phyloP scores from a whole-genome alignment of 1,140 invertebrate genomes.

The Luehdorfia chinensis region DNA sequence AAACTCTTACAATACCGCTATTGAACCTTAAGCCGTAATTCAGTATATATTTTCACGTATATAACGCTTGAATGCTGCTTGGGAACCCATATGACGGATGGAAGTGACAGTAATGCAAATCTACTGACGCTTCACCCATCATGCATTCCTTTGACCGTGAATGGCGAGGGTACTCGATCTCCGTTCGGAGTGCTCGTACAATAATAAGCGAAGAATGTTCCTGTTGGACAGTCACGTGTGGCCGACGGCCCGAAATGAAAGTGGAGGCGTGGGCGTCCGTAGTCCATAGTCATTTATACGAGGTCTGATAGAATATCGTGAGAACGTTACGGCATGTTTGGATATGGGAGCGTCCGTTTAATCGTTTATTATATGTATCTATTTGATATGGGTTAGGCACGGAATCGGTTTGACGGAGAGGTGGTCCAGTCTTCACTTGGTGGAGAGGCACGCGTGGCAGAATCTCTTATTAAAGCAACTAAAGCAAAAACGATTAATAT shows the following conservation, averaged over 20 bases:
- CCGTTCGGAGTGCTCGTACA: slow-evolving; percentile 31
- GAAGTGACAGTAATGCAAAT: slow-evolving; percentile 54
- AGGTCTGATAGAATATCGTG: slow-evolving; percentile 28
- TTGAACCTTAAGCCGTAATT: no score
- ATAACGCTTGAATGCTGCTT: no score
- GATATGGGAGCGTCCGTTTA: not conserved
- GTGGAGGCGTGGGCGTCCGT: slow-evolving; percentile 64
- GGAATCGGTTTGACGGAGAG: no score
- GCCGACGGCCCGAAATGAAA: slow-evolving; percentile 50
- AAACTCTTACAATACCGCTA: no score
- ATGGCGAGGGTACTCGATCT: slow-evolving; percentile 34
- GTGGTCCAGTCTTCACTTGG: no score
- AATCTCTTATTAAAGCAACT: no score
- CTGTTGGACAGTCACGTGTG: slow-evolving; percentile 47
- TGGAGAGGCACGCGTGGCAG: no score
- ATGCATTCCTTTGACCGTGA: slow-evolving; percentile 34
- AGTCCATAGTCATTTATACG: slow-evolving; percentile 32
- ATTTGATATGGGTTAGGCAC: no score
- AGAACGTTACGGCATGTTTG: slow-evolving; percentile 23
- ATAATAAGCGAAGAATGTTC: slow-evolving; percentile 48
- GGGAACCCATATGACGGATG: slow-evolving; percentile 44
- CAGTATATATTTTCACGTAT: no score
- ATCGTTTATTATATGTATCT: slow-evolving; percentile 6
- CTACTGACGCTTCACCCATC: slow-evolving; percentile 42
- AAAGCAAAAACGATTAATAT: no score